These are phyloP conservation scores for Stenopsyche tienmushanensis DNA, from an alignment of 1,140 invertebrate genomes.

Conservation along the genomic window DNA sequence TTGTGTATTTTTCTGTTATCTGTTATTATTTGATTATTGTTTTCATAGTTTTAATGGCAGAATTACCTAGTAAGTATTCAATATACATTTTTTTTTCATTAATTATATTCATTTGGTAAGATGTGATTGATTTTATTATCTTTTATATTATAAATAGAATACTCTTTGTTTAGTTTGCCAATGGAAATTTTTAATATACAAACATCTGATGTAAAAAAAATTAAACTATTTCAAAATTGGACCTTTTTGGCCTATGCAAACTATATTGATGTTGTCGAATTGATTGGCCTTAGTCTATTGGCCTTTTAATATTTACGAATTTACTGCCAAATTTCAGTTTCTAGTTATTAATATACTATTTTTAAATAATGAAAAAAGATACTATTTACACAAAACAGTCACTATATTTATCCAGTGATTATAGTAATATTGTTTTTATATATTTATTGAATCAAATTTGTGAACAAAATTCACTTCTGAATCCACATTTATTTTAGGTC, in stretches of 20 bases:
- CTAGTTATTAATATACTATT: slow-evolving; percentile 36
- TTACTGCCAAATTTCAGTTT: slow-evolving; percentile 41
- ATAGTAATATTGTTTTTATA: slow-evolving; percentile 39
- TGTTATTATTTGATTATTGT: slow-evolving; percentile 10
- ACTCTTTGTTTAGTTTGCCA: slow-evolving; percentile 17
- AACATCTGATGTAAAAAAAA: background rate
- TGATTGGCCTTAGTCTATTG: slow-evolving; percentile 42
- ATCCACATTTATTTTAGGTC: slow-evolving; percentile 4
- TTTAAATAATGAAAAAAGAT: slow-evolving; percentile 37
- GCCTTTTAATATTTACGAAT: slow-evolving; percentile 42
- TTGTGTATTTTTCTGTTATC: slow-evolving; percentile 13
- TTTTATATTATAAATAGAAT: slow-evolving; percentile 10
- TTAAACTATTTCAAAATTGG: background rate
- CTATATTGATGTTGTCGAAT: slow-evolving; percentile 37
- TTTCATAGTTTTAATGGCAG: slow-evolving; percentile 9
- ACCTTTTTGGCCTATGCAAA: slow-evolving; percentile 38
- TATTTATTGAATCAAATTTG: slow-evolving; percentile 8
- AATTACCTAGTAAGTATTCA: slow-evolving; percentile 18
- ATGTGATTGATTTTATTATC: slow-evolving; percentile 8
- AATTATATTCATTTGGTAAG: slow-evolving; percentile 2
- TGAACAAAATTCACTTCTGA: slow-evolving; percentile 38
- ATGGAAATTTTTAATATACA: slow-evolving; percentile 11
- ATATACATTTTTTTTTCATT: slow-evolving; percentile 12
- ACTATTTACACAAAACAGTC: slow-evolving; percentile 41
- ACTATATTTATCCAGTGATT: slow-evolving; percentile 41